These are phyloP conservation scores for Trachythela sp. DNA, from an alignment of 64 coral and sea anemone genomes.

Conservation along the genomic window DNA sequence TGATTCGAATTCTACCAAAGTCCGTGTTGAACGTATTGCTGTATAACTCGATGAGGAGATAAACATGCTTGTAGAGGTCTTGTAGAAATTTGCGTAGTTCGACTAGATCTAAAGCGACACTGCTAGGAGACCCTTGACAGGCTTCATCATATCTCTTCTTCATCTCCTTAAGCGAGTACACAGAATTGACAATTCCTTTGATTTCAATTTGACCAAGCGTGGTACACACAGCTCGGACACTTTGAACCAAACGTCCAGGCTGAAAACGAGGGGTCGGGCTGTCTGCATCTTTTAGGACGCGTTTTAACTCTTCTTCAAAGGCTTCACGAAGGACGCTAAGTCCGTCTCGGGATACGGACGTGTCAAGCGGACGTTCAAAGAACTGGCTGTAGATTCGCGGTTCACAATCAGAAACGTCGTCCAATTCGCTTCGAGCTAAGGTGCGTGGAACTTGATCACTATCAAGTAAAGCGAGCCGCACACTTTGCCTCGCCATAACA, in stretches of 20 bases:
- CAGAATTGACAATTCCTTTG: constrained; percentile 56
- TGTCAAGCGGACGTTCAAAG: constrained; percentile 72
- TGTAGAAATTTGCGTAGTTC: constrained; percentile 42
- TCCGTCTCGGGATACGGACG: constrained; percentile 75
- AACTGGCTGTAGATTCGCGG: constrained; percentile 87
- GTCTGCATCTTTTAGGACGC: constrained; percentile 62
- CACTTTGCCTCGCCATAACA: constrained; percentile 59
- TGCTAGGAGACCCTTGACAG: neutral
- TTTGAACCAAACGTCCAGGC: constrained; percentile 70
- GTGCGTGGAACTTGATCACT: constrained; percentile 71
- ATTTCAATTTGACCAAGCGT: constrained; percentile 82
- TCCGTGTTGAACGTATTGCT: constrained; percentile 95
- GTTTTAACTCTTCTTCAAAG: constrained; percentile 67
- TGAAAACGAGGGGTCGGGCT: constrained; percentile 58
- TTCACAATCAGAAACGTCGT: constrained; percentile 65
- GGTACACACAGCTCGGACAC: constrained; percentile 77
- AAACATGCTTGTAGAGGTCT: constrained; percentile 58
- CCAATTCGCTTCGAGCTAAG: constrained; percentile 54
- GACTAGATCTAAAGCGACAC: constrained; percentile 32
- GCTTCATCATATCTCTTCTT: constrained; percentile 26
- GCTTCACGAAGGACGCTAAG: constrained; percentile 73
- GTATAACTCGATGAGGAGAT: constrained; percentile 82
- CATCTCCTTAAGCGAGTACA: constrained; percentile 46
- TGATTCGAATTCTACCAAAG: constrained; percentile 63
- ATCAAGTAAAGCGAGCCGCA: constrained; percentile 78